These are phyloP conservation scores for Meiosimyza decipiens DNA, from an alignment of 2,888 invertebrate species.

Conservation along the genomic window DNA sequence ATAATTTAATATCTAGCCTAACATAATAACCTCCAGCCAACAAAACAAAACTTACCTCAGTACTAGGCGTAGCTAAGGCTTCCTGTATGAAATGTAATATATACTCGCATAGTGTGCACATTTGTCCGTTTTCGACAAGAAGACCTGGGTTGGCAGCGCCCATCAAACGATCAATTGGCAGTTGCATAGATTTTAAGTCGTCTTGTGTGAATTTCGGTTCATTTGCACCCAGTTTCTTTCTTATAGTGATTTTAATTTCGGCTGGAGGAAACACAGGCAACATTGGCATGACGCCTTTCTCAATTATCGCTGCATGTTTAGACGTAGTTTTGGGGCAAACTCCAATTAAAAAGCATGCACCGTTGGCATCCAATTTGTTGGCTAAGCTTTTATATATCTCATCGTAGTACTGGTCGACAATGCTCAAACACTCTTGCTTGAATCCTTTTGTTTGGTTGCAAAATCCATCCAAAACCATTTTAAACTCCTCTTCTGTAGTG, in stretches of 20 bases:
- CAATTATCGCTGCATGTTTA: conserved; percentile 31
- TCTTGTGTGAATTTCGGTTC: conserved; percentile 61
- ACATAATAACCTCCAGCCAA: neutral
- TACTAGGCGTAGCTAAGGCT: conserved; percentile 74
- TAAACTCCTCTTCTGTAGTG: conserved; percentile 86
- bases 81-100: conserved; percentile 83
- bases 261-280: conserved; percentile 69
- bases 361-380: conserved; percentile 75
- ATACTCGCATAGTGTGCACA: conserved; percentile 85
- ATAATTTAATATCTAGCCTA: neutral
- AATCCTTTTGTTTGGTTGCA: conserved; percentile 84
- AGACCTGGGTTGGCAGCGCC: conserved; percentile 60
- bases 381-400: conserved; percentile 78
- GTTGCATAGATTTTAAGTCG: conserved; percentile 64
- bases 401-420: conserved; percentile 84
- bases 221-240: conserved; percentile 57
- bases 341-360: conserved; percentile 77
- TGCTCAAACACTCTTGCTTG: conserved; percentile 77
- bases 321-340: conserved; percentile 60
- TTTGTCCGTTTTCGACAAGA: conserved; percentile 66
- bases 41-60: conserved; percentile 70
- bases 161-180: conserved; percentile 69
- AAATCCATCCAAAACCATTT: conserved; percentile 78
- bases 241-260: conserved; percentile 60
- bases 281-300: conserved; percentile 72